Base-by-base conservation (phyloP, 1,140 invertebrate species). In the Prorops nasuta region DNA sequence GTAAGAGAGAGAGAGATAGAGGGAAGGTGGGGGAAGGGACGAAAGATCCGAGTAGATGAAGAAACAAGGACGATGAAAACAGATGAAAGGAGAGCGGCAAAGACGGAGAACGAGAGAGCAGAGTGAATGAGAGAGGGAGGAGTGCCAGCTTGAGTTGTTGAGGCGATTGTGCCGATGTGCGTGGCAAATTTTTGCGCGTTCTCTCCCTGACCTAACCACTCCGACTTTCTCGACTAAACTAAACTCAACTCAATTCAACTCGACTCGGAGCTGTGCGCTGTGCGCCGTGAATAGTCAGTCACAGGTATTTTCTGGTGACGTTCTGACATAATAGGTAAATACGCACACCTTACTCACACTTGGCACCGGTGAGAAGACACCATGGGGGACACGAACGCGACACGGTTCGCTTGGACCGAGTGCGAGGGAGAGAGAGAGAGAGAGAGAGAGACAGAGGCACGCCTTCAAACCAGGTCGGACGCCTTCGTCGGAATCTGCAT, bases 161-260 rank as follows among this genome's bases (percentile, higher is more conserved):
- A 56, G 62, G 57, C 60, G 60, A 66, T 63, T 56, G 58, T 60
- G 61, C 56, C 60, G 50, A 67, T 63, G 63, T 72, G 65, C 65
- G 64, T 70, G 59, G 67, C 63, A 56, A 59, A 66, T 51, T 69
- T 70, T 71, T 64, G 64, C 63, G 63, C 63, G 60, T 54, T 63
- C 56, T 70, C 67, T 70, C 71, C 69, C 66, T 74, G 70, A 72
- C 71, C 71, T 72, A 72, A 71, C 69, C 67, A 67, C 64, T 67
- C 60, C 46, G 50, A 28, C 34, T 35, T n/a, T 35, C 15, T 10
- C 42, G 44, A 31, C 48, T 36, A 20, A 22, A 39, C 52, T 50
- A 22, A 16, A 22, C 40, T 53, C 38, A 15, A 21, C 36, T 20
- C 44, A 31, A 47, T 22, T 14, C 44, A 40, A 28, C 39, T 16